A percentile compares a stretch with the other conserved stretches of the same genome.
Evolutionary conservation across 1,140 invertebrate species (phyloP).

Genomic region (Eriosoma lanigerum): DNA sequence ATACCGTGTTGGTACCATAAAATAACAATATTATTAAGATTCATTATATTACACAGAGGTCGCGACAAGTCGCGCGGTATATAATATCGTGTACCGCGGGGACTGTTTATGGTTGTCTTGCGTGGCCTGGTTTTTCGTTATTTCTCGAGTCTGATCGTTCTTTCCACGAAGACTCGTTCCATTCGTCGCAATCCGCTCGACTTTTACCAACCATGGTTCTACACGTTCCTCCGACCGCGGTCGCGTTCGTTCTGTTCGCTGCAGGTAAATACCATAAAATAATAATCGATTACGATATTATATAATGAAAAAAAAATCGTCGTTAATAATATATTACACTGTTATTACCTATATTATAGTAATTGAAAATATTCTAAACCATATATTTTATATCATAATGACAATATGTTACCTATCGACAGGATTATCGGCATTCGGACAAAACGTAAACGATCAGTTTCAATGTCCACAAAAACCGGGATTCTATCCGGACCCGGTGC

Average conservation of each 20-base stretch:
- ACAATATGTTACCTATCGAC: too few relatives aligned
- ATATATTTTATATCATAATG: background rate
- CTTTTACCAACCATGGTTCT: slow-evolving; percentile 39
- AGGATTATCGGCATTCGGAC: background rate
- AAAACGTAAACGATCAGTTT: slow-evolving; percentile 52
- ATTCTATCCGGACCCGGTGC: slow-evolving; percentile 72
- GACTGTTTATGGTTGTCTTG: background rate
- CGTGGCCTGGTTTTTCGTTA: slow-evolving; percentile 17
- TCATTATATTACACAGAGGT: slow-evolving; percentile 31
- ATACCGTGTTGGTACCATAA: background rate
- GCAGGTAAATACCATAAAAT: slow-evolving; percentile 23
- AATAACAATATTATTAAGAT: too few relatives aligned
- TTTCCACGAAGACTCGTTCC: background rate
- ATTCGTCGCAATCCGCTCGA: slow-evolving; percentile 38
- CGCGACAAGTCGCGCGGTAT: slow-evolving; percentile 33
- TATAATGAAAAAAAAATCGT: too few relatives aligned
- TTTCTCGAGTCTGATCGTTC: background rate
- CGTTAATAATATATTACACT: too few relatives aligned
- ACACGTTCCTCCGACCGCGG: slow-evolving; percentile 12
- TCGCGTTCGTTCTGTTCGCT: slow-evolving; percentile 7
- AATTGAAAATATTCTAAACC: too few relatives aligned
- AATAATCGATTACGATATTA: too few relatives aligned
- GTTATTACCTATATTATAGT: too few relatives aligned
- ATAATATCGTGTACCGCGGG: background rate
- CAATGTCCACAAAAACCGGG: slow-evolving; percentile 74